phyloP scores from a whole-genome alignment of 1,140 invertebrate species.

The Caerostris darwini region DNA sequence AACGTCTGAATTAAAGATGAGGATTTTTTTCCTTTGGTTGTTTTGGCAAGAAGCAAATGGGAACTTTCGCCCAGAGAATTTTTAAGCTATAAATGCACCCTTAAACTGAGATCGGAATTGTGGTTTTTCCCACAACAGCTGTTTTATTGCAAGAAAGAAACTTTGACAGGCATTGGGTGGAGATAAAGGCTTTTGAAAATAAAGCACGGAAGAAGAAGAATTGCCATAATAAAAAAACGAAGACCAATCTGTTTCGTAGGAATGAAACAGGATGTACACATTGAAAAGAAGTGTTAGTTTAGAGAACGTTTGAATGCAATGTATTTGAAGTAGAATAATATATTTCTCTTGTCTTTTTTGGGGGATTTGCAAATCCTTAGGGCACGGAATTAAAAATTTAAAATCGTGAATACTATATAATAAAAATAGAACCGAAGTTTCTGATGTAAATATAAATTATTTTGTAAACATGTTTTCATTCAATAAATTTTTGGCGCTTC shows the following conservation, averaged over 20 bases:
- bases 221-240: neutral
- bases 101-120: conserved; percentile 10
- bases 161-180: neutral
- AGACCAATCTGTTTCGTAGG: neutral
- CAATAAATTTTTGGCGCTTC: no score
- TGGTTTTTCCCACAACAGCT: neutral
- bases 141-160: neutral
- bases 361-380: no score
- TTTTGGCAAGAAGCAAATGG: neutral
- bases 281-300: no score
- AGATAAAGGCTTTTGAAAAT: neutral
- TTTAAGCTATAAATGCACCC: neutral
- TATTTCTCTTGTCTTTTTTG: no score
- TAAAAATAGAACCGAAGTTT: no score
- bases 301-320: no score
- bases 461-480: no score
- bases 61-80: neutral
- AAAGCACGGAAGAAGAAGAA: neutral
- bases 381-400: no score
- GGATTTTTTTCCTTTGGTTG: neutral
- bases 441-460: no score
- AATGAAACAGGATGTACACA: neutral
- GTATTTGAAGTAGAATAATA: no score
- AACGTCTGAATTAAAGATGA: neutral
- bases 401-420: no score